These are phyloP conservation scores for Dynastes maya DNA, from an alignment of 2,888 invertebrate genomes.

Conservation along the genomic window DNA sequence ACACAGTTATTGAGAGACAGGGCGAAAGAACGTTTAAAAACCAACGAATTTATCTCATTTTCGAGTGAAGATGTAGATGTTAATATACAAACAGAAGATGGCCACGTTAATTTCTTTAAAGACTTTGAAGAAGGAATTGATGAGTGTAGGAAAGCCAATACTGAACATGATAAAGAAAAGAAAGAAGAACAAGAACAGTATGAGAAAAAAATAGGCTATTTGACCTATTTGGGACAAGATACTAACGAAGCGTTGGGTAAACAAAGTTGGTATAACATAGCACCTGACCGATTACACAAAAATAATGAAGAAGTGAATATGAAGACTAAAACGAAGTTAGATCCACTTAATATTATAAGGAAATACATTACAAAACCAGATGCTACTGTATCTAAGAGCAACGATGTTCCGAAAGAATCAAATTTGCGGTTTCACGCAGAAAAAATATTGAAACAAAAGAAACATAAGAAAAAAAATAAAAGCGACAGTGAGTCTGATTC, in stretches of 20 bases:
- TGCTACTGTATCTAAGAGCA: conserved; percentile 49
- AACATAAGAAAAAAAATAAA: conserved; percentile 54
- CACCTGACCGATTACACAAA: conserved; percentile 74
- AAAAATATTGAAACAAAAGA: conserved; percentile 63
- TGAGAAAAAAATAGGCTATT: conserved; percentile 97
- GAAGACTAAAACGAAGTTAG: conserved; percentile 79
- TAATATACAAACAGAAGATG: conserved; percentile 4
- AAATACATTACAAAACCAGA: conserved; percentile 66
- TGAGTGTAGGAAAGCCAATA: conserved; percentile 79
- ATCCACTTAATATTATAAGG: conserved; percentile 84
- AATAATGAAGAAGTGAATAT: conserved; percentile 77
- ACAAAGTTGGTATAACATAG: conserved; percentile 90
- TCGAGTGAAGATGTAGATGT: conserved; percentile 7
- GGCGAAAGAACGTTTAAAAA: conserved; percentile 73
- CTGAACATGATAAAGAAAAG: conserved; percentile 90
- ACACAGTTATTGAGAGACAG: conserved; percentile 80
- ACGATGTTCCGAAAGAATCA: conserved; percentile 58
- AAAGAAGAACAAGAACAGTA: conserved; percentile 95
- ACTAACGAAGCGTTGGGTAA: conserved; percentile 89
- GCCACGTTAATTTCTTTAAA: conserved; percentile 75
- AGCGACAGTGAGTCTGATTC: conserved; percentile 43
- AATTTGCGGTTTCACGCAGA: conserved; percentile 63
- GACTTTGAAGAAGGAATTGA: conserved; percentile 85
- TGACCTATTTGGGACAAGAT: conserved; percentile 96
- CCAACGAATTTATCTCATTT: conserved; percentile 61